Conservation (phyloP, 2,113 vertebrate species). For the Vulpes ferrilata region DNA sequence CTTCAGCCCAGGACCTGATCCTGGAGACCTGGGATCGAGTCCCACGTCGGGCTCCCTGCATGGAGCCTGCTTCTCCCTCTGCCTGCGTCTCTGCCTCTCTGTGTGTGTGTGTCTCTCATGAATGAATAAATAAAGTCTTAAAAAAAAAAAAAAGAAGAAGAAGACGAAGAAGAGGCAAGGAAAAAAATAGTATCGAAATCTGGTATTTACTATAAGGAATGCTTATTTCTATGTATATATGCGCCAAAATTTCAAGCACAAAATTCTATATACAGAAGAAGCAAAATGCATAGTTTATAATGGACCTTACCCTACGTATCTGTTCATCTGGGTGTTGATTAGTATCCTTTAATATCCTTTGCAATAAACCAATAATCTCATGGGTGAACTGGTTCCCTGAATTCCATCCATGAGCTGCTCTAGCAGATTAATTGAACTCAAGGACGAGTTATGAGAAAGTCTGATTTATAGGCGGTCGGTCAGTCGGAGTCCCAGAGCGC, state of each 20-base stretch:
- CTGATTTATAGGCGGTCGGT: neutral
- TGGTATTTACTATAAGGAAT: neutral
- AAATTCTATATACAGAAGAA: neutral
- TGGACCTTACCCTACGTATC: neutral
- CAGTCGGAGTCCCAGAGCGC: neutral
- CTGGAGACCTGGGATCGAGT: too few species aligned
- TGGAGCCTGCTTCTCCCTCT: too few species aligned
- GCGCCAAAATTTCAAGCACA: neutral
- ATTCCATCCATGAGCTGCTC: neutral
- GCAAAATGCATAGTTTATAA: neutral
- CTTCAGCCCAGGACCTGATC: too few species aligned
- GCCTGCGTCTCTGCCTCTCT: too few species aligned
- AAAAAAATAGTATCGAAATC: neutral
- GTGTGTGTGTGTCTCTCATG: too few species aligned
- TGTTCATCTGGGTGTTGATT: neutral
- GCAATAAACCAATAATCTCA: neutral
- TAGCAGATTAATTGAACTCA: neutral
- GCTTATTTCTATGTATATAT: neutral
- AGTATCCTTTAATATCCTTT: neutral
- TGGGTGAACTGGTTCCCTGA: neutral
- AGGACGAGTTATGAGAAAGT: neutral
- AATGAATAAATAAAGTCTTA: too few species aligned
- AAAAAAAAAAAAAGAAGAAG: neutral
- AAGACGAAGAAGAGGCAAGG: neutral
- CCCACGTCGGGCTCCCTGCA: too few species aligned